phyloP scores from a whole-genome alignment of 2,888 invertebrate genomes.

The Lithophane ornitopus region DNA sequence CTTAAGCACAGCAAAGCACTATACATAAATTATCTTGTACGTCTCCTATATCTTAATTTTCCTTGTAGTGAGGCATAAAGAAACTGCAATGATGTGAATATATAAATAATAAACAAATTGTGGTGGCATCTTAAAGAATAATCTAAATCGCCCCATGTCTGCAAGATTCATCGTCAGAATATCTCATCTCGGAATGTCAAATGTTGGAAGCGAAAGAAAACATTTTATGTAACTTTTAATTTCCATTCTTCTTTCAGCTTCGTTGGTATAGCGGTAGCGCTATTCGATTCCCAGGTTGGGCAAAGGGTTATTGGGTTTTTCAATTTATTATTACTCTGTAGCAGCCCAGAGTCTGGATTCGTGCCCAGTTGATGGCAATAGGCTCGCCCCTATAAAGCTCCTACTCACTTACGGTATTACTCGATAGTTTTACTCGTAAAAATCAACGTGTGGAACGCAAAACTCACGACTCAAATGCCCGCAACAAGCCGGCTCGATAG shows the following conservation, averaged over 20 bases:
- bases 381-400: too few relatives aligned
- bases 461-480: too few relatives aligned
- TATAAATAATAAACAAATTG: slow-evolving; percentile 31
- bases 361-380: too few relatives aligned
- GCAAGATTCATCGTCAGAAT: slow-evolving; percentile 44
- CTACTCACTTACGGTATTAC: too few relatives aligned
- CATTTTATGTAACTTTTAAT: background rate
- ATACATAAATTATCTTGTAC: too few relatives aligned
- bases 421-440: too few relatives aligned
- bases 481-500: too few relatives aligned
- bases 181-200: slow-evolving; percentile 8
- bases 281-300: background rate
- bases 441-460: too few relatives aligned
- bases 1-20: too few relatives aligned
- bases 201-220: slow-evolving; percentile 33
- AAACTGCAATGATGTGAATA: slow-evolving; percentile 28
- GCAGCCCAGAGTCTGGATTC: too few relatives aligned
- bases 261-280: background rate
- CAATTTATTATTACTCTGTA: too few relatives aligned
- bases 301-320: too few relatives aligned
- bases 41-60: background rate
- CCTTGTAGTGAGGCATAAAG: slow-evolving; percentile 1
- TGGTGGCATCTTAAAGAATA: slow-evolving; percentile 15
- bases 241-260: background rate
- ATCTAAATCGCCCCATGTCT: slow-evolving; percentile 38